These are phyloP conservation scores for Apodemus sylvaticus DNA, from an alignment of 2,113 vertebrate species.

Conservation along the genomic window DNA sequence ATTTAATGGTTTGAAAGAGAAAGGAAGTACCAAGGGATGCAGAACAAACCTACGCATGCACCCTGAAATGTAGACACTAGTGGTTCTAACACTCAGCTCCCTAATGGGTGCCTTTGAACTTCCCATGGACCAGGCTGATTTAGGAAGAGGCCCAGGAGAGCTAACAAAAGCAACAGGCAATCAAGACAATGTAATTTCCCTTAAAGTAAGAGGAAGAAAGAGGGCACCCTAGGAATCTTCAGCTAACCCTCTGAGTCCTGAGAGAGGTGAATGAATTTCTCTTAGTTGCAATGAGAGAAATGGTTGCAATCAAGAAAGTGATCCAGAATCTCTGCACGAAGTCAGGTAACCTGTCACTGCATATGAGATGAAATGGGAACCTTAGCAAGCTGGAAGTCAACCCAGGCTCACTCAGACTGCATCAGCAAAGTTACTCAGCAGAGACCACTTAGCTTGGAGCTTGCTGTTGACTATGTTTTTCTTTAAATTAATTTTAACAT, in stretches of 20 bases:
- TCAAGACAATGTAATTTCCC: slow-evolving; percentile 58
- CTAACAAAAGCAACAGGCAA: slow-evolving; percentile 51
- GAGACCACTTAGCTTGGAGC: not conserved
- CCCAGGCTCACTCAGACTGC: not conserved
- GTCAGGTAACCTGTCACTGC: slow-evolving; percentile 34
- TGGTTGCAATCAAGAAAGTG: slow-evolving; percentile 68
- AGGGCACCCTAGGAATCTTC: slow-evolving; percentile 30
- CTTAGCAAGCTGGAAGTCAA: slow-evolving; percentile 34
- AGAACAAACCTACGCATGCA: not conserved
- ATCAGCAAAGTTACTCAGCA: not conserved
- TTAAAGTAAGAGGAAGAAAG: slow-evolving; percentile 35
- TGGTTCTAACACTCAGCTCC: not conserved
- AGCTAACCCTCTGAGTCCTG: slow-evolving; percentile 32
- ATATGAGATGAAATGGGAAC: slow-evolving; percentile 41
- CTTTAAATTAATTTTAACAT: not conserved
- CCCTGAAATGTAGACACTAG: not conserved
- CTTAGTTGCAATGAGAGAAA: slow-evolving; percentile 5
- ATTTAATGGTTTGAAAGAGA: not conserved
- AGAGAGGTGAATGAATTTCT: slow-evolving; percentile 55
- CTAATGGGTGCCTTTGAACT: slow-evolving; percentile 24
- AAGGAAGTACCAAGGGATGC: not conserved
- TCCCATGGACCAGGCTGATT: slow-evolving; percentile 23
- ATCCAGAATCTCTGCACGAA: slow-evolving; percentile 23
- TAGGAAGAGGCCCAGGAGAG: slow-evolving; percentile 40
- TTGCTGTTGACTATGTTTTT: not conserved